Percentiles rank a stretch among this genome's conserved stretches.
Evolutionary conservation across 2,888 invertebrate species (phyloP).

Genomic region (Osedax frankpressi): DNA sequence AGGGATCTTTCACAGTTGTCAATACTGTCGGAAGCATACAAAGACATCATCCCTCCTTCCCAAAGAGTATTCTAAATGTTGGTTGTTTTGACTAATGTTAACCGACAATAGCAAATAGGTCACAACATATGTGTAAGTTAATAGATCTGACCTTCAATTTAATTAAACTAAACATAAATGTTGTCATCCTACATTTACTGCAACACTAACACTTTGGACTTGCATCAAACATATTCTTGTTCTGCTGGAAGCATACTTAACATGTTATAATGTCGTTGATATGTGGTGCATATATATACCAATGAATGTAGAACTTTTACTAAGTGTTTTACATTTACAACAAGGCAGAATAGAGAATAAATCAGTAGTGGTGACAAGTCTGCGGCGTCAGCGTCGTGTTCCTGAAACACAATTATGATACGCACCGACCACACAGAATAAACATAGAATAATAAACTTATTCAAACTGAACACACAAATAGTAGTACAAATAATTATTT

Average conservation of each 20-base stretch:
- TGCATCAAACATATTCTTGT: too few relatives aligned
- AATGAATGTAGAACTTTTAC: not conserved
- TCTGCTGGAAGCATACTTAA: too few relatives aligned
- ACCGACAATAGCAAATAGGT: too few relatives aligned
- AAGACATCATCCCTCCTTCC: too few relatives aligned
- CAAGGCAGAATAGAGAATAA: not conserved
- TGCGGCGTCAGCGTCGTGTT: not conserved
- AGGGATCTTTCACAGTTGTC: too few relatives aligned
- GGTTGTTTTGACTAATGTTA: too few relatives aligned
- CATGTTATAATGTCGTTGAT: not conserved
- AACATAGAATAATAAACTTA: not conserved
- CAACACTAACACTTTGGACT: not conserved
- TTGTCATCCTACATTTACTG: conserved; percentile 1
- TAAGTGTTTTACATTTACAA: not conserved
- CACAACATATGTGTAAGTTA: too few relatives aligned
- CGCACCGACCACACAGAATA: not conserved
- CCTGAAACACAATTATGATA: not conserved
- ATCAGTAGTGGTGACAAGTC: not conserved
- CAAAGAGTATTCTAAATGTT: too few relatives aligned
- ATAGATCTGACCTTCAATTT: not conserved
- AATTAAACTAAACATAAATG: not conserved
- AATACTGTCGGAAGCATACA: too few relatives aligned
- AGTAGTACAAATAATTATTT: too few relatives aligned
- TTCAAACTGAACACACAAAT: not conserved
- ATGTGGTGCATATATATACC: not conserved